These are phyloP conservation scores for Sander lucioperca DNA, from an alignment of 2,113 vertebrate genomes.

Conservation along the genomic window DNA sequence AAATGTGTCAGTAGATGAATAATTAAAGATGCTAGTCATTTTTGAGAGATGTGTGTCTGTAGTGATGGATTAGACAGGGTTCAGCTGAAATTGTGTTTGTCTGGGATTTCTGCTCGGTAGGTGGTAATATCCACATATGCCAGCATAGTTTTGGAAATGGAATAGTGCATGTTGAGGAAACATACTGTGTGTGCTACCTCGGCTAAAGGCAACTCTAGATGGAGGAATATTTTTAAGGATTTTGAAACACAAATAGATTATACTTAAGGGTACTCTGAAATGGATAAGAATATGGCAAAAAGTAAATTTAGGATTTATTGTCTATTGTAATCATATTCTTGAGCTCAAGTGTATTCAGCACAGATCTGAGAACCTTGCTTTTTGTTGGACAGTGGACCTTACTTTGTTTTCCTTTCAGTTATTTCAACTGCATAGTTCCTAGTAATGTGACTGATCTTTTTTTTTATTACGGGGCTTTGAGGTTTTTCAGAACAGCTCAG, in stretches of 20 bases:
- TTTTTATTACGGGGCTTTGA: conserved; percentile 25
- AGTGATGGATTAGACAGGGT: conserved; percentile 68
- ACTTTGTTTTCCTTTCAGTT: conserved; percentile 35
- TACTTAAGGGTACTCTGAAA: neutral
- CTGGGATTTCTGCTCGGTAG: conserved; percentile 55
- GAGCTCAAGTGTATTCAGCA: conserved; percentile 28
- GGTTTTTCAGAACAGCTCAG: conserved; percentile 48
- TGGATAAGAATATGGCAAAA: conserved; percentile 3
- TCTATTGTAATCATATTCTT: conserved; percentile 2
- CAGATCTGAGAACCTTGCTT: conserved; percentile 17
- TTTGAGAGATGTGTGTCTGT: conserved; percentile 50
- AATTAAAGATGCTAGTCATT: conserved; percentile 62
- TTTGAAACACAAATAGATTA: conserved; percentile 47
- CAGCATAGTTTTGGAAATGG: conserved; percentile 45
- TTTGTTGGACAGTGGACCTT: conserved; percentile 23
- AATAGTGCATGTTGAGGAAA: conserved; percentile 51
- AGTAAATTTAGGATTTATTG: conserved; percentile 25
- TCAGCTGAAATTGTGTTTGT: conserved; percentile 67
- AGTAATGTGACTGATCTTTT: conserved; percentile 31
- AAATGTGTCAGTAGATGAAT: conserved; percentile 63
- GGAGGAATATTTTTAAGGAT: conserved; percentile 38
- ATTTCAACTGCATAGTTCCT: conserved; percentile 35
- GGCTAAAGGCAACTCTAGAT: conserved; percentile 11
- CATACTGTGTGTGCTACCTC: conserved; percentile 37
- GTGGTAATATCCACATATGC: conserved; percentile 59